Percentiles rank a stretch among this genome's conserved stretches.
phyloP scores from a whole-genome alignment of 2,113 vertebrate genomes.

The Nerophis ophidion region DNA sequence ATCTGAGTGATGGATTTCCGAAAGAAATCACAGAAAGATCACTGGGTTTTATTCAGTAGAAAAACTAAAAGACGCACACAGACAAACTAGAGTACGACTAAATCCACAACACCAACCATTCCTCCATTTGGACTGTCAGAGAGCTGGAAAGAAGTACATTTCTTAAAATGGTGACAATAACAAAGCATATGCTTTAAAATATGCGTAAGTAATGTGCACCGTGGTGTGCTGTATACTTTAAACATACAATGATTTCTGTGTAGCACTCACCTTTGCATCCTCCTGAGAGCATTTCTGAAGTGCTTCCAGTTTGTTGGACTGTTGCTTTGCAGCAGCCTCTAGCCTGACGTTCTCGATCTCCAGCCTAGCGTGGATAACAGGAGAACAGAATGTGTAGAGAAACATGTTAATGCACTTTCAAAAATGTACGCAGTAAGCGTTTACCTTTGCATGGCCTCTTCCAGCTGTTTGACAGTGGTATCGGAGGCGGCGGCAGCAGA shows the following conservation, averaged over 20 bases:
- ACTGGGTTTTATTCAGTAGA: not conserved
- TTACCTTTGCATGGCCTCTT: slow-evolving; percentile 82
- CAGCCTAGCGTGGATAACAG: slow-evolving; percentile 64
- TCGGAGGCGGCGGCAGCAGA: slow-evolving; percentile 57
- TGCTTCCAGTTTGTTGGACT: slow-evolving; percentile 72
- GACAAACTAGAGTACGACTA: slow-evolving; percentile 10
- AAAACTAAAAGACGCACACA: slow-evolving; percentile 27
- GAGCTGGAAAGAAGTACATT: not conserved
- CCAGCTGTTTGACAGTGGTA: slow-evolving; percentile 73
- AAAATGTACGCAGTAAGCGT: not conserved
- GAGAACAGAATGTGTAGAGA: too few relatives aligned
- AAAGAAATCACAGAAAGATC: not conserved
- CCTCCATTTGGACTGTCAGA: slow-evolving; percentile 66
- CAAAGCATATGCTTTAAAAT: not conserved
- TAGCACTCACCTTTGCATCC: slow-evolving; percentile 71
- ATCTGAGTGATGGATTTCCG: not conserved
- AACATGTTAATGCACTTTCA: too few relatives aligned
- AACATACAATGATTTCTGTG: too few relatives aligned
- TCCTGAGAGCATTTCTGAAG: slow-evolving; percentile 78
- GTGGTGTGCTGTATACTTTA: not conserved
- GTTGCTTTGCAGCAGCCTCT: slow-evolving; percentile 80
- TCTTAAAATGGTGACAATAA: not conserved
- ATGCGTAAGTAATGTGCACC: not conserved
- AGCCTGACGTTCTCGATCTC: slow-evolving; percentile 84
- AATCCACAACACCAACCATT: slow-evolving; percentile 71